Evolutionary conservation across 2,113 vertebrate species (phyloP).

Genomic region (Bubo scandiacus): DNA sequence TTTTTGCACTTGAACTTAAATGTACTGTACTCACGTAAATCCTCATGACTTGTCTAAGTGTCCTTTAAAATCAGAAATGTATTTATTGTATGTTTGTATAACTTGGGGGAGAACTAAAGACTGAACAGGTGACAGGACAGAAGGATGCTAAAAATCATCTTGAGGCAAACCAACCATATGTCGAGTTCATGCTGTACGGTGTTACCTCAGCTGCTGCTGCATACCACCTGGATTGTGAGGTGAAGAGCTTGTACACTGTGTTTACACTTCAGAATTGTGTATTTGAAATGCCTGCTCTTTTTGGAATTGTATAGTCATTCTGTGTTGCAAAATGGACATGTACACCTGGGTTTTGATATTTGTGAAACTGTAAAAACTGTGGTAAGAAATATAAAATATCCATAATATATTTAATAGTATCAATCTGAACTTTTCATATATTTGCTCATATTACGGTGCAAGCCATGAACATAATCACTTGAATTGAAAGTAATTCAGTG

Average conservation of each 20-base stretch:
- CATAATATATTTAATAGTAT: constrained; percentile 7
- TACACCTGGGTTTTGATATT: constrained; percentile 67
- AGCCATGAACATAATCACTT: background rate
- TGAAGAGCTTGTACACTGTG: constrained; percentile 60
- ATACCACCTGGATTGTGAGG: constrained; percentile 53
- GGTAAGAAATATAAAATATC: constrained; percentile 66
- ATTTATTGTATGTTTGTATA: constrained; percentile 78
- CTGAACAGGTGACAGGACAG: constrained; percentile 32
- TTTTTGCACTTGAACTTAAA: constrained; percentile 81
- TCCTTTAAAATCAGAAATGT: constrained; percentile 78
- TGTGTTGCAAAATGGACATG: constrained; percentile 65
- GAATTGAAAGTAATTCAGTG: background rate
- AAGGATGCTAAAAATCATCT: constrained; percentile 45
- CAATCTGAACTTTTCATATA: background rate
- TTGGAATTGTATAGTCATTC: constrained; percentile 64
- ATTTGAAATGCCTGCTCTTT: constrained; percentile 73
- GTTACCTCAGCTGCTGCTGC: constrained; percentile 63
- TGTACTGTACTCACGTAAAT: constrained; percentile 78
- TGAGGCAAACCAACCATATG: constrained; percentile 18
- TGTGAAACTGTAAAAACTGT: constrained; percentile 70
- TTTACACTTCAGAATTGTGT: constrained; percentile 71
- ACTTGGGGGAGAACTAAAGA: constrained; percentile 30
- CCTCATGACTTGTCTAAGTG: constrained; percentile 80
- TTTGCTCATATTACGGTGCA: background rate
- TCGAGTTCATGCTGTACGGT: constrained; percentile 9